Evolutionary conservation across 2,113 vertebrate species (phyloP), one percentile per base, ranked within the genome.

Genomic region (Catharus fuscescens): DNA sequence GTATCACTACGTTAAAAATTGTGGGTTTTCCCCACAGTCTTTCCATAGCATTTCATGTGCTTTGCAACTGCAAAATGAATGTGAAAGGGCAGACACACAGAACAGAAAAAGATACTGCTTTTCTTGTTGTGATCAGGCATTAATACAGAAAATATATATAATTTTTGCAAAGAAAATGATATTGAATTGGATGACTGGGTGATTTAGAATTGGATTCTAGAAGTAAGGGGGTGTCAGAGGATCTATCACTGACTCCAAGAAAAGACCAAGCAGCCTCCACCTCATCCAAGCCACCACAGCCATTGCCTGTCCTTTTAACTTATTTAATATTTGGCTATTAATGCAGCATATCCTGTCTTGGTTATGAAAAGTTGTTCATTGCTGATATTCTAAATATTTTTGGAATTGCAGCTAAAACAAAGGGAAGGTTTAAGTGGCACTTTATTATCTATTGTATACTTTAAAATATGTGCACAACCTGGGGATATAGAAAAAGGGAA

Each of bases 181-280:
- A 44, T 26, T 50, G 31, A 50, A 50, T 57, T 36, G 21, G 61
- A 61, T 52, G 19, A 50, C 6, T 29, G 16, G 24, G 59, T 77
- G 12, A 44, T 77, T 60, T 44, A 36, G 24, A 61, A 54, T 16
- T 38, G 23, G 20, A 62, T 70, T 93, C 38, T 64, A 40, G 64
- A 59, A 9, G 3, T 36, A 57, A 64, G 13, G 31, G 12, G 2
- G 1, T 40, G 18, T 53, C 52, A 64, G 26, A 62, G 1, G 1
- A 23, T 42, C 25, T 66, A 0, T 36, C 40, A 26, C 0, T n/a
- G 32, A 29, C 54, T 45, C 50, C 14, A 36, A 26, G 29, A 32
- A 74, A 82, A 82, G 9, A 6, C 21, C 13, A 5, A 48, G 53
- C 21, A 88, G 18, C 31, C n/a, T 60, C 25, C 21, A 38, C 15